Evolutionary conservation across 2,888 invertebrate genomes (phyloP).

Genomic region (Parnassius apollo): DNA sequence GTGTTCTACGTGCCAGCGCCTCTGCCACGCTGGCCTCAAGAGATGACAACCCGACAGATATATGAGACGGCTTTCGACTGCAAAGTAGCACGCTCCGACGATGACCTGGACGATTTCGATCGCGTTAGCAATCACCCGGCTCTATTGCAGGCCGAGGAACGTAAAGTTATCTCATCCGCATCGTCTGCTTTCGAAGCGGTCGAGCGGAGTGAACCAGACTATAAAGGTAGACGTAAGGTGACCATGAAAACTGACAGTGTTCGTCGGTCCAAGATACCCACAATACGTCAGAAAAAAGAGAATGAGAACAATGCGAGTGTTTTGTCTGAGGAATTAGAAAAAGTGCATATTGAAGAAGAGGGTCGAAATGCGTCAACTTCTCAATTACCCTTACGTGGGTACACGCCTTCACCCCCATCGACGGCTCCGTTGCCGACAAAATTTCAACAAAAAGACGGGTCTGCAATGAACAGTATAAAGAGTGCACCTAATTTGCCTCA

Average conservation of each 20-base stretch:
- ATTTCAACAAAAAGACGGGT: conserved; percentile 86
- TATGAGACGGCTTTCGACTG: conserved; percentile 96
- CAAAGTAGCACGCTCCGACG: conserved; percentile 90
- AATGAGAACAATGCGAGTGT: conserved; percentile 65
- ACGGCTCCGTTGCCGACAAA: conserved; percentile 91
- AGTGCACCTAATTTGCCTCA: conserved; percentile 90
- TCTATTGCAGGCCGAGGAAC: conserved; percentile 80
- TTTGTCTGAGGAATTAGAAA: conserved; percentile 80
- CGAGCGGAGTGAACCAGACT: conserved; percentile 72
- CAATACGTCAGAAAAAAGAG: conserved; percentile 76
- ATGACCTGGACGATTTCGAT: conserved; percentile 90
- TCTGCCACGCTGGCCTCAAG: conserved; percentile 83
- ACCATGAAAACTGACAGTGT: conserved; percentile 79
- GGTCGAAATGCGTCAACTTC: conserved; percentile 79
- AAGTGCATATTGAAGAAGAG: conserved; percentile 83
- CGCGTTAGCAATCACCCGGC: conserved; percentile 91
- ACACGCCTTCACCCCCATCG: conserved; percentile 91
- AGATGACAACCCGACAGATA: conserved; percentile 85
- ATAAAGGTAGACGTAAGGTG: conserved; percentile 80
- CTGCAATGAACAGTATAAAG: conserved; percentile 88
- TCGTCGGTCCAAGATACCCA: conserved; percentile 82
- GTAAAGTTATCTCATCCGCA: conserved; percentile 73
- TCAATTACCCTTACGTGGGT: conserved; percentile 85
- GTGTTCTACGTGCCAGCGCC: conserved; percentile 86
- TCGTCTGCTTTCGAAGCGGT: conserved; percentile 77